Conservation (phyloP, 2,797 vertebrate species). For the Serranus cabrilla region DNA sequence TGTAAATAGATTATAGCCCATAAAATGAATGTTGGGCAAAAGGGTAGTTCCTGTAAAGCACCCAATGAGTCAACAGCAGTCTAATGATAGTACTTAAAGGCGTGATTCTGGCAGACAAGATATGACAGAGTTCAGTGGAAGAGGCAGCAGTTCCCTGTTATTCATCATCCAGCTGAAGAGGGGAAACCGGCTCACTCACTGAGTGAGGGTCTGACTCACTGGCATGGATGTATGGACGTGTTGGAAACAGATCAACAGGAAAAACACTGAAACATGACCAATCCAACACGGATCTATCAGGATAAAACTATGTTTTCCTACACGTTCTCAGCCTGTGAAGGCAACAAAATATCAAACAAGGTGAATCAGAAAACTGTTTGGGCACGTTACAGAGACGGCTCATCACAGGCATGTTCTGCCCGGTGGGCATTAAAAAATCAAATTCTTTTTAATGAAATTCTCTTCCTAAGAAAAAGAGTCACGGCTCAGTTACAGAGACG, state of each 20-base stretch:
- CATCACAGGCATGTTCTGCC: constrained; percentile 9
- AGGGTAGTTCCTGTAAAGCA: constrained; percentile 61
- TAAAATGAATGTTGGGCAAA: constrained; percentile 20
- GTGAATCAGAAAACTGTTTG: constrained; percentile 28
- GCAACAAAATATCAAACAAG: constrained; percentile 14
- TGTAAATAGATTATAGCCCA: constrained; percentile 13
- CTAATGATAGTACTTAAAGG: constrained; percentile 63
- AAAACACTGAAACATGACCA: neutral
- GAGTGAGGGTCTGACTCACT: constrained; percentile 51
- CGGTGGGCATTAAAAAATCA: constrained; percentile 7
- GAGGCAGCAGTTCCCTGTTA: neutral
- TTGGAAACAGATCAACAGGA: constrained; percentile 14
- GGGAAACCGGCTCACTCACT: constrained; percentile 21
- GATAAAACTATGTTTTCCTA: neutral
- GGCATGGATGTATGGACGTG: constrained; percentile 46
- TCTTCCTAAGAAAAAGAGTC: neutral
- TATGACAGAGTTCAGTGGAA: constrained; percentile 57
- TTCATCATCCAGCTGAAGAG: constrained; percentile 16
- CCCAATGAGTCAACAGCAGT: constrained; percentile 47
- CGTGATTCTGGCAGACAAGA: constrained; percentile 66
- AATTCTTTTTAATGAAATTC: constrained; percentile 11
- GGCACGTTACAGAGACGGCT: constrained; percentile 23
- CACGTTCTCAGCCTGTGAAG: neutral
- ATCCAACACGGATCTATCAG: too few relatives aligned
- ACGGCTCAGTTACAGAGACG: neutral